Percentiles rank a stretch among this genome's conserved stretches.
Conservation (phyloP, 2,797 vertebrate genomes). For the Rachycentron canadum region DNA sequence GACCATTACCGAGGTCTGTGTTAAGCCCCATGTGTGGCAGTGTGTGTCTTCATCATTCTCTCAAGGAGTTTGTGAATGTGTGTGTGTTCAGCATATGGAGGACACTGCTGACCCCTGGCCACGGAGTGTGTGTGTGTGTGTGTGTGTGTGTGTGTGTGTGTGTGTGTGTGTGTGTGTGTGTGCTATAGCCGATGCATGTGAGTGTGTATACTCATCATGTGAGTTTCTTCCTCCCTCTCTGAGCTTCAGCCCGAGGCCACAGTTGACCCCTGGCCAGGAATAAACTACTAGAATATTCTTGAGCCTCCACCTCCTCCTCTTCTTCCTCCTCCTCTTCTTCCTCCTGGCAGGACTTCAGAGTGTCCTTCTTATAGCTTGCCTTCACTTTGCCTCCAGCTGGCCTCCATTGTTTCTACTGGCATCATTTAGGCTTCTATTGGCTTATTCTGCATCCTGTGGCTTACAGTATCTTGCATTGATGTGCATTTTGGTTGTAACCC, state of each 20-base stretch:
- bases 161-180: background rate
- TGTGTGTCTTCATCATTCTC: slow-evolving; percentile 60
- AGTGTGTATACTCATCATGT: slow-evolving; percentile 21
- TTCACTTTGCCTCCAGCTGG: slow-evolving; percentile 49
- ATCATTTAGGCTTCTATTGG: slow-evolving; percentile 32
- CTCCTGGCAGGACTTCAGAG: slow-evolving; percentile 59
- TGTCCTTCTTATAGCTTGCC: slow-evolving; percentile 47
- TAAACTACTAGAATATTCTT: slow-evolving; percentile 64
- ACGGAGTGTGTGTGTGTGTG: background rate
- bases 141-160: slow-evolving; percentile 16
- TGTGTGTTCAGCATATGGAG: slow-evolving; percentile 36
- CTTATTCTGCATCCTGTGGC: slow-evolving; percentile 26
- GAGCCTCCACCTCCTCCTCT: slow-evolving; percentile 42
- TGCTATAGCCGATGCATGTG: background rate
- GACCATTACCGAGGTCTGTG: slow-evolving; percentile 39
- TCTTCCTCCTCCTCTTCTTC: slow-evolving; percentile 44
- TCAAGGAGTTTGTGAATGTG: slow-evolving; percentile 28
- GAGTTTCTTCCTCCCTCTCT: slow-evolving; percentile 31
- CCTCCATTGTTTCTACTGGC: slow-evolving; percentile 52
- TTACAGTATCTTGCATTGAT: slow-evolving; percentile 26
- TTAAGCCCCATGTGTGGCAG: slow-evolving; percentile 33
- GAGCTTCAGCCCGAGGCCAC: slow-evolving; percentile 59
- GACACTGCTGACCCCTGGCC: slow-evolving; percentile 49
- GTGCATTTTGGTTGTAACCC: slow-evolving; percentile 16
- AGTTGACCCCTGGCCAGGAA: slow-evolving; percentile 73